Conservation (phyloP, 2,888 invertebrate species). For the Sylvicola fuscatus region DNA sequence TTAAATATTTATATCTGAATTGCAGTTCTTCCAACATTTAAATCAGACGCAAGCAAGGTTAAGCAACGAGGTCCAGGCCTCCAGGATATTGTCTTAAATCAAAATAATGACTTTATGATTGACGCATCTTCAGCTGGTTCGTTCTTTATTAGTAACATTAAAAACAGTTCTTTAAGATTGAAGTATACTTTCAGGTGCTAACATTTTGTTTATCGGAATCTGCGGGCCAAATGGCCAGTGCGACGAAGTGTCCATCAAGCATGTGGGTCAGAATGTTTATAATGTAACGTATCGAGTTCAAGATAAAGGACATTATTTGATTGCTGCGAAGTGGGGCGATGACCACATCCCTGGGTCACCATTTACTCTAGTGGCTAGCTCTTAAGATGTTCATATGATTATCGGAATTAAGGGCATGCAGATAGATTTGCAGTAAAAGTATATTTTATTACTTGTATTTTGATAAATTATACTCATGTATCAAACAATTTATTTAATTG, state of each 20-base stretch:
- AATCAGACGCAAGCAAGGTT: conserved; percentile 82
- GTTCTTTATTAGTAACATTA: no score
- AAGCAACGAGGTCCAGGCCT: conserved; percentile 30
- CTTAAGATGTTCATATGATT: no score
- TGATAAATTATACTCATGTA: no score
- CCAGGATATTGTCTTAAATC: conserved; percentile 15
- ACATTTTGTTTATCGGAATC: conserved; percentile 78
- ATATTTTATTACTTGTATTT: no score
- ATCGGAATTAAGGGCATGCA: no score
- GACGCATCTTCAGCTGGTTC: conserved; percentile 16
- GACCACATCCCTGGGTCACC: conserved; percentile 86
- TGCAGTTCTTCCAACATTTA: conserved; percentile 66
- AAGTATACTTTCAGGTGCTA: conserved; percentile 41
- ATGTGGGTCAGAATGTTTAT: conserved; percentile 69
- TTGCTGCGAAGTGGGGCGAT: conserved; percentile 84
- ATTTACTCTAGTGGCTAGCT: conserved; percentile 16
- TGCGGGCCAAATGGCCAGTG: conserved; percentile 85
- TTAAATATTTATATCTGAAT: no score
- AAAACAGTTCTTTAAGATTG: neutral
- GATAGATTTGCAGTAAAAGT: no score
- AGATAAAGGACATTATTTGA: conserved; percentile 74
- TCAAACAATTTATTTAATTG: no score
- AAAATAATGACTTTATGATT: conserved; percentile 20
- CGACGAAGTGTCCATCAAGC: conserved; percentile 77
- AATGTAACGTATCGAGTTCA: conserved; percentile 71